Conservation (phyloP, 2,797 vertebrate species). For the Ispidina picta region DNA sequence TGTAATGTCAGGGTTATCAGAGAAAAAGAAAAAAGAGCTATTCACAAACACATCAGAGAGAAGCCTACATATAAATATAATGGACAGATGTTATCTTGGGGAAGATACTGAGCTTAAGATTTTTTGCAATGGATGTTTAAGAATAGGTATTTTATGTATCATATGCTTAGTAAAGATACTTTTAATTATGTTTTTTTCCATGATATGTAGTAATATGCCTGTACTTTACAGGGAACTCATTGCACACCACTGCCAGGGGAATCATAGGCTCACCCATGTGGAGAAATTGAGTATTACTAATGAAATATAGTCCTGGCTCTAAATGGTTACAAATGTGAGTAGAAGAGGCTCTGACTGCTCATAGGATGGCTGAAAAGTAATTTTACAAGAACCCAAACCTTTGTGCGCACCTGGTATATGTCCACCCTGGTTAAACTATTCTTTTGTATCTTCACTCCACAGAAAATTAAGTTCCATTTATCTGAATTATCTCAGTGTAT, state of each 20-base stretch:
- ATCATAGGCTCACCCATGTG: not conserved
- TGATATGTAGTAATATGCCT: not conserved
- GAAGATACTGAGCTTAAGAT: not conserved
- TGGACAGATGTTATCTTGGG: conserved; percentile 36
- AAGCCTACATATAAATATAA: conserved; percentile 6
- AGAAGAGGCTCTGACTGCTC: not conserved
- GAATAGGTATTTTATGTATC: not conserved
- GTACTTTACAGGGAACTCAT: not conserved
- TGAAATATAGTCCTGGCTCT: not conserved
- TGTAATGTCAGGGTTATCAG: conserved; percentile 19
- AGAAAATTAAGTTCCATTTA: not conserved
- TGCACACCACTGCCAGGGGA: not conserved
- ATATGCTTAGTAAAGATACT: not conserved
- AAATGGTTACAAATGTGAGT: not conserved
- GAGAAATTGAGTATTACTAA: not conserved
- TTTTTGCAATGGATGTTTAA: not conserved
- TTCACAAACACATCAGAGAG: conserved; percentile 11
- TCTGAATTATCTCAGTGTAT: not conserved
- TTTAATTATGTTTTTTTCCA: not conserved
- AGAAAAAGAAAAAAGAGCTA: not conserved
- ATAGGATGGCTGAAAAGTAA: not conserved
- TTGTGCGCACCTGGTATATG: not conserved
- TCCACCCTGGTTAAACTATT: not conserved
- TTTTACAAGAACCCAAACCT: not conserved
- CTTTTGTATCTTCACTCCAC: not conserved